Evolutionary conservation across 2,113 vertebrate species (phyloP).

Genomic region (Hepsetus odoe): DNA sequence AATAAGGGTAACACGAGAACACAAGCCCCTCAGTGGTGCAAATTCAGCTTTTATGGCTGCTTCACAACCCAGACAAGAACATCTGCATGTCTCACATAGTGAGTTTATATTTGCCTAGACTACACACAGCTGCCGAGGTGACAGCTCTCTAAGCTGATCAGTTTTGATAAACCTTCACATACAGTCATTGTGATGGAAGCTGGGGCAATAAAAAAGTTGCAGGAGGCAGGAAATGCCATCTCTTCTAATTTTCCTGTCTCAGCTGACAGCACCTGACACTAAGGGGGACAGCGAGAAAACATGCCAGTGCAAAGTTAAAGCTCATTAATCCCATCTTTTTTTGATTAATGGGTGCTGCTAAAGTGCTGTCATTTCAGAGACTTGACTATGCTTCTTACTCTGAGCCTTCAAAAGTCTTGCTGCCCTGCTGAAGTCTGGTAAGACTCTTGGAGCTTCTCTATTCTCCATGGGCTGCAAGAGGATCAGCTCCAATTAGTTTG

Average conservation of each 20-base stretch:
- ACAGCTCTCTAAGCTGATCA: conserved; percentile 15
- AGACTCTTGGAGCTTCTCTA: not conserved
- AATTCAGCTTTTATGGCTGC: not conserved
- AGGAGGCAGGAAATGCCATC: conserved; percentile 3
- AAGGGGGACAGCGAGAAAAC: not conserved
- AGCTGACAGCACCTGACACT: conserved; percentile 4
- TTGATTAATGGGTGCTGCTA: conserved; percentile 15
- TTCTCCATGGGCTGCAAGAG: not conserved
- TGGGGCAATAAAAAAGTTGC: conserved; percentile 11
- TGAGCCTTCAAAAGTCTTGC: too few relatives aligned
- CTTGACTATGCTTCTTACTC: not conserved
- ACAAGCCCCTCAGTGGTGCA: not conserved
- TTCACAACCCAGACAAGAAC: conserved; percentile 10
- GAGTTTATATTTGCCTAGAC: conserved; percentile 4
- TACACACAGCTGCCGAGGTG: conserved; percentile 28
- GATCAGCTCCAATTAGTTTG: not conserved
- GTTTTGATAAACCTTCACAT: conserved; percentile 30
- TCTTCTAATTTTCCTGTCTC: conserved; percentile 9
- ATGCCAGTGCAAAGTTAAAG: conserved; percentile 16
- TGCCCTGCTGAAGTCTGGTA: too few relatives aligned
- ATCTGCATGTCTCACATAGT: conserved; percentile 13
- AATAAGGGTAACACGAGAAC: not conserved
- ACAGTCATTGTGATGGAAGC: conserved; percentile 24
- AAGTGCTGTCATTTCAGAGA: not conserved
- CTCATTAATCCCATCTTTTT: conserved; percentile 29